A percentile compares a stretch with the other conserved stretches of the same genome.
Conservation (phyloP, 30 jellyfish, hydroid and myxozoan species). For the Cassiopea xamachana region DNA sequence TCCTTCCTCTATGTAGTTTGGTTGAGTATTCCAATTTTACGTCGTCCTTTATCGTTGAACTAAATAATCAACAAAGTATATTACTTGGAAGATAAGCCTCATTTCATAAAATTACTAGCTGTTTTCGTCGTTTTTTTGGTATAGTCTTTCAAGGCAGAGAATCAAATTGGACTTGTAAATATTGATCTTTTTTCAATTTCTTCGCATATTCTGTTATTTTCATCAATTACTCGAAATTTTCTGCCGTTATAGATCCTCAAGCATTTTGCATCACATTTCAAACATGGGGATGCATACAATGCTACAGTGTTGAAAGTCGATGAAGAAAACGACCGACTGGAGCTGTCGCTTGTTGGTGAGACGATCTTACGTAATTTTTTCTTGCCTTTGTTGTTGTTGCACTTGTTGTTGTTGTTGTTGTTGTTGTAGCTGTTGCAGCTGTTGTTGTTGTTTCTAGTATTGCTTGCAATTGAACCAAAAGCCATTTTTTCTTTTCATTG, state of each 20-base stretch:
- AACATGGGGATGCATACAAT: conserved; percentile 74
- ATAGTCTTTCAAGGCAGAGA: no score
- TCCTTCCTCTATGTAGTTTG: no score
- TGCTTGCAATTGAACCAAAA: no score
- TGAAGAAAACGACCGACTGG: conserved; percentile 62
- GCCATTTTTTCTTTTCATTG: no score
- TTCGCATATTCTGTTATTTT: not conserved
- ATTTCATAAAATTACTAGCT: no score
- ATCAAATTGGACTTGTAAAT: no score
- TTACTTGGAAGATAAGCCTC: no score
- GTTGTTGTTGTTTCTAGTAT: not conserved
- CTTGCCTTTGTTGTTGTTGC: not conserved
- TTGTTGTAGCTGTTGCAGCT: not conserved
- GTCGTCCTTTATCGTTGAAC: no score
- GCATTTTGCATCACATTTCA: conserved; percentile 66
- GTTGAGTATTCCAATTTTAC: no score
- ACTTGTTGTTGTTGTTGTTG: not conserved
- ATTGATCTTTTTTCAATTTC: no score
- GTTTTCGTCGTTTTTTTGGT: no score
- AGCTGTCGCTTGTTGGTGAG: conserved; percentile 86
- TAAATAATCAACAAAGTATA: no score
- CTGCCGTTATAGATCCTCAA: conserved; percentile 49
- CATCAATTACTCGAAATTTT: not conserved
- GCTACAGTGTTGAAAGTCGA: conserved; percentile 63
- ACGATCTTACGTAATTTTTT: not conserved